Base-by-base conservation (phyloP, 53 echinoderm and acorn worm species). In the Zoroaster sp. region DNA sequence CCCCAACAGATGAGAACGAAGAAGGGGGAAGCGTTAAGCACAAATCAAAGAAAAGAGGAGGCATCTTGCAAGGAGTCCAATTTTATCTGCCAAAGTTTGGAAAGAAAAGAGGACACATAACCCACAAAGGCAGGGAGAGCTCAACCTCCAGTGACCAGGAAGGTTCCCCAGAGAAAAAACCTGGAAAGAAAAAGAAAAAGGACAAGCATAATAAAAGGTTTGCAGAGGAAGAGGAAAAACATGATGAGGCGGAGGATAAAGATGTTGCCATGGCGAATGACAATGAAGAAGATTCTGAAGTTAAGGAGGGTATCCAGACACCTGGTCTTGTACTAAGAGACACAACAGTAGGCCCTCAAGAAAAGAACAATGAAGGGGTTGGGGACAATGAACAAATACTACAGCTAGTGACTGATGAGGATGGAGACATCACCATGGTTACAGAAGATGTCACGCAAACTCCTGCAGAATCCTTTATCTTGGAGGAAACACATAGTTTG, bases 41-140 rank as follows among this genome's bases (percentile, higher is more conserved):
- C 1, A 92, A 89, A 35, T 88, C 83, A 25, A 89, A 83, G 85
- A 92, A 69, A 53, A 82, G 68, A 23, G 75, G 83, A 42, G 83
- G 88, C 89, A 74, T 66, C 30, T 89, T 92, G 11, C 92, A 83
- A 13, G 75, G 34, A 37, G 88, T 88, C 52, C 92, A 92, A 20
- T 75, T 89, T 68, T 83, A 88, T 12, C 78, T 92, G 43, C 92
- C 92, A 6, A 88, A 89, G 53, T 89, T 92, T 47, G 51, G 85
- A 11, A 41, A 37, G 67, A 85, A 85, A 49, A 85, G 38, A 36
- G 69, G 70, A 47, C 85, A 71, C 21, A n/a, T 20, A 39, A 18
- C 30, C 25, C n/a, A 2, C 35, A 83, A 83, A 38, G 78, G 37
- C 1, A 55, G 37, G 31, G 85, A 85, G 49, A 37, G 85, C 31